These are phyloP conservation scores for Corydoras sp. DNA, from an alignment of 2,113 vertebrate genomes.

Conservation along the genomic window DNA sequence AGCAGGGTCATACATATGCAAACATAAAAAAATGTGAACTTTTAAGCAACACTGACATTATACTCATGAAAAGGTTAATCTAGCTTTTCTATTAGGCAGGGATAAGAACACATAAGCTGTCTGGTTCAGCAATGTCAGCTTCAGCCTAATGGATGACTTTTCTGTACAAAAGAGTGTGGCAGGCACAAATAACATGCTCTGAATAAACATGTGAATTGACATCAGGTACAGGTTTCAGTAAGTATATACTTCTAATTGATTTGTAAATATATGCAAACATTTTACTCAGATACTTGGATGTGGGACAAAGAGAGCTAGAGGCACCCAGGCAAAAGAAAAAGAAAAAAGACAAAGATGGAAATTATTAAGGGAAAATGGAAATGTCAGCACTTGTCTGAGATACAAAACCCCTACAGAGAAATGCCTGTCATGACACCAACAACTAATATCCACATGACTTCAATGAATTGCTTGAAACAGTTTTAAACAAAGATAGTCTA, in stretches of 20 bases:
- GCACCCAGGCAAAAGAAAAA: neutral
- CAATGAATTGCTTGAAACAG: conserved; percentile 1
- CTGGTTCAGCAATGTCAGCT: conserved; percentile 32
- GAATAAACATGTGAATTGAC: conserved; percentile 28
- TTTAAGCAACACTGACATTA: neutral
- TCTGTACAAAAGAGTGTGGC: conserved; percentile 45
- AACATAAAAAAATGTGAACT: no score
- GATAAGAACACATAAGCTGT: conserved; percentile 41
- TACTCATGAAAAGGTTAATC: neutral
- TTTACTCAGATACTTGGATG: conserved; percentile 48
- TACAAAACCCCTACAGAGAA: conserved; percentile 12
- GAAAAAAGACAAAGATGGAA: neutral
- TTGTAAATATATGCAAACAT: conserved; percentile 43
- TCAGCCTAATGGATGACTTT: conserved; percentile 45
- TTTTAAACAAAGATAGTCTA: conserved; percentile 1
- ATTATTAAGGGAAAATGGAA: conserved; percentile 7
- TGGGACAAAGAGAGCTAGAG: conserved; percentile 20
- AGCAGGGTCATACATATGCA: no score
- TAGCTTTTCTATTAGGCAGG: conserved; percentile 6
- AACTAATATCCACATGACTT: neutral
- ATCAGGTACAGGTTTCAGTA: conserved; percentile 48
- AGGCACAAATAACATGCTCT: conserved; percentile 28
- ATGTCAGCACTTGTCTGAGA: conserved; percentile 14
- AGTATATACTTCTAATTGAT: conserved; percentile 64
- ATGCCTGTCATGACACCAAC: neutral